A percentile compares a stretch with the other conserved stretches of the same genome.
phyloP scores from a whole-genome alignment of 2,113 vertebrate species.

The Gavialis gangeticus region DNA sequence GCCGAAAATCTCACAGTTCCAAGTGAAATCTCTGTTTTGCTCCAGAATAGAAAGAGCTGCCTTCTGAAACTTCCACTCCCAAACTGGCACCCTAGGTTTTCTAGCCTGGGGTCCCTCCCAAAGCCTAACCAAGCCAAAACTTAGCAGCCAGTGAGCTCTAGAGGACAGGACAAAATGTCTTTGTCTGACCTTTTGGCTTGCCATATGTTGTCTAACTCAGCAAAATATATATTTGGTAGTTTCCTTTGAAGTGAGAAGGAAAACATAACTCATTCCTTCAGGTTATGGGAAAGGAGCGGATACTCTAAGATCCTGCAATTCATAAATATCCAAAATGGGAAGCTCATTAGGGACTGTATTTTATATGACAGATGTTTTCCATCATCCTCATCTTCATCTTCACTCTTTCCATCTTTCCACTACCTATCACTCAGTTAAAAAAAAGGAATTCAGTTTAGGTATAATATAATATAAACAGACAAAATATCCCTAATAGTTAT shows the following conservation, averaged over 20 bases:
- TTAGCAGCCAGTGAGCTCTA: not conserved
- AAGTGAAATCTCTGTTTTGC: not conserved
- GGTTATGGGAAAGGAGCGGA: not conserved
- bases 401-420: not conserved
- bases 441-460: not conserved
- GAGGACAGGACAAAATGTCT: not conserved
- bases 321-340: not conserved
- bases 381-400: not conserved
- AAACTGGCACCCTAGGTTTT: not conserved
- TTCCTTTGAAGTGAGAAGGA: not conserved
- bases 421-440: not conserved
- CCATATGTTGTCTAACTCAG: not conserved
- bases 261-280: not conserved
- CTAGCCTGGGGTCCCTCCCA: not conserved
- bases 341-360: not conserved
- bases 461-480: not conserved
- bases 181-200: not conserved
- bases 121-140: not conserved
- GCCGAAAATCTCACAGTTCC: not conserved
- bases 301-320: fast-evolving
- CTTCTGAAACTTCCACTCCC: not conserved
- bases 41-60: not conserved
- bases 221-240: not conserved
- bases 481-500: not conserved
- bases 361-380: not conserved